Evolutionary conservation across 2,888 invertebrate species (phyloP), one percentile per base, ranked within the genome.

Genomic region (Drosophila barbarae): DNA sequence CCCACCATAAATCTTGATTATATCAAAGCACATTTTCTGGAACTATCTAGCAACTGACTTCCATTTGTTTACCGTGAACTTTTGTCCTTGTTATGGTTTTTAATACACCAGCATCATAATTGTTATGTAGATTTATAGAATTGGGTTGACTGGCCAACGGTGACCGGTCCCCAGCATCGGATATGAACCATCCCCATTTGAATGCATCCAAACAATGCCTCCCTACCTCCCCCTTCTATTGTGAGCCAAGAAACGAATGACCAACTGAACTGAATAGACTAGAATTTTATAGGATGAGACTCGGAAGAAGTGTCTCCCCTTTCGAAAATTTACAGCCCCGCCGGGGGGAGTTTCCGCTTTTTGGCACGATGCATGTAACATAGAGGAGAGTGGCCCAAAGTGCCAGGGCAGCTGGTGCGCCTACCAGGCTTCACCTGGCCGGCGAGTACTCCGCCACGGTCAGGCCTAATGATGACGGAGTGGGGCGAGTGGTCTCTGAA

Each of bases 101-200:
- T 74, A 82, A 77, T 77, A 69, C 69, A 82, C 74, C 72, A 79
- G 74, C 71, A 76, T 72, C 76, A 77, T 83, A 83, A 79, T 83
- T 80, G 80, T 83, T 83, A 79, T 83, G 83, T 68, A 79, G 77
- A 83, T 82, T 82, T 76, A 77, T 74, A 75, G 72, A 80, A 73
- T 70, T 70, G 67, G 72, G 72, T 66, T 73, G 71, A 56, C 82
- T 76, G 55, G 58, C 39, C 36, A 55, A 53, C 60, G 36, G 50
- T 66, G 70, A 44, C 56, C 73, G 56, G 55, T 72, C 34, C 41
- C 71, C 75, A 53, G 42, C 54, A 60, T 53, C 67, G 71, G 53
- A 68, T 71, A 28, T 57, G 42, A 49, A 50, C 55, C 67, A 23
- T n/a, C 30, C 28, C 23, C 68, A 67, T 34, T 63, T 67, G 63